These are phyloP conservation scores for Clupea harengus DNA, from an alignment of 2,113 vertebrate genomes.

Conservation along the genomic window DNA sequence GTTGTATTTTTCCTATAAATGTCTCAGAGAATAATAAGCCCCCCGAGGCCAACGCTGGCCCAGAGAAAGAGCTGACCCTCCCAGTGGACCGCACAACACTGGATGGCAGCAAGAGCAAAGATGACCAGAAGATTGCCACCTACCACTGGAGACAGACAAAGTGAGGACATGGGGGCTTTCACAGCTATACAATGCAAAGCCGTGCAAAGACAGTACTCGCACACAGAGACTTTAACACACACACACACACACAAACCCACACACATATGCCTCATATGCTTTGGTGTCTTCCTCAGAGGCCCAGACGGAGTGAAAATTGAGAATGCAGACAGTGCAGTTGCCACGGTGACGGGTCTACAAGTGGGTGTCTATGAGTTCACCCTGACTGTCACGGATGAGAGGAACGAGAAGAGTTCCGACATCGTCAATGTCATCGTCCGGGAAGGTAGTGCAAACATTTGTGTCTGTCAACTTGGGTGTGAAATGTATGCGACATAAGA, in stretches of 20 bases:
- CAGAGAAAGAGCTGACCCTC: slow-evolving; percentile 94
- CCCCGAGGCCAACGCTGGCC: slow-evolving; percentile 89
- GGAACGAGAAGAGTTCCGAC: slow-evolving; percentile 83
- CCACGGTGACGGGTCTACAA: slow-evolving; percentile 87
- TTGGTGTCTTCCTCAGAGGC: slow-evolving; percentile 71
- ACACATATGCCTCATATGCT: background rate
- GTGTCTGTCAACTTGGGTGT: too few species aligned
- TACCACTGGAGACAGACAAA: slow-evolving; percentile 89
- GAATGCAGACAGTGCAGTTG: slow-evolving; percentile 82
- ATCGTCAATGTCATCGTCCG: slow-evolving; percentile 88
- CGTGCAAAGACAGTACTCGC: background rate
- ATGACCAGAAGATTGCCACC: slow-evolving; percentile 90
- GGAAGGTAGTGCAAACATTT: slow-evolving; percentile 76
- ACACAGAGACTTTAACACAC: background rate
- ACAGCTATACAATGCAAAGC: background rate
- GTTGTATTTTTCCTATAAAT: background rate
- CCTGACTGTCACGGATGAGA: slow-evolving; percentile 89
- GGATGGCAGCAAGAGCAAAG: slow-evolving; percentile 90
- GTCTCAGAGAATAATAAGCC: slow-evolving; percentile 93
- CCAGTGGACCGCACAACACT: slow-evolving; percentile 91
- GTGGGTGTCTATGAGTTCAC: slow-evolving; percentile 89
- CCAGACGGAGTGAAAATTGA: slow-evolving; percentile 89
- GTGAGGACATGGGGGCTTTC: slow-evolving; percentile 69
- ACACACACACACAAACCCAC: background rate
- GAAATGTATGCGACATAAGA: background rate